Base-by-base conservation (phyloP, 2,888 invertebrate genomes). In the Noctua janthina region DNA sequence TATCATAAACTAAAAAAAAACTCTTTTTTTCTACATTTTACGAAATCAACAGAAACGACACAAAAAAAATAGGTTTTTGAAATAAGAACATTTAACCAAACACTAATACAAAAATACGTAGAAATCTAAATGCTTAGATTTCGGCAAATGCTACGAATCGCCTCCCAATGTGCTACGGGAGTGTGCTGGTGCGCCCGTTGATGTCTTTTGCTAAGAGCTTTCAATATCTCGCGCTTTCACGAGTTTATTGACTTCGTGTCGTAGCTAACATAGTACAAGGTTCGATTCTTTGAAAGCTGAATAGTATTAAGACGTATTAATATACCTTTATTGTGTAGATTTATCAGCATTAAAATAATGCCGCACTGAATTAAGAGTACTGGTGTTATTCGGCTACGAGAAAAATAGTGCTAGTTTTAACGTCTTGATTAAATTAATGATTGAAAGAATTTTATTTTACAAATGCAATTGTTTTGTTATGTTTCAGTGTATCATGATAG, bases 121-220 rank as follows among this genome's bases (percentile, higher is more conserved):
- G 66, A 80, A 87, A 87, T 88, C 88, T 82, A 82, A 82, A 83
- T 77, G 74, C 74, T 81, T 79, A 83, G 69, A 88, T 91, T 92
- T 91, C 90, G 91, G 86, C 90, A 84, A 59, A 74, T 51, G 67
- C 70, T 70, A 77, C 80, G 82, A 79, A 78, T 80, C 80, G 84
- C 78, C 82, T 81, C 81, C 76, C 75, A 76, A 82, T 72, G 84
- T 79, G 87, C 89, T 83, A 87, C 88, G 89, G 89, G 88, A 91
- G 90, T 82, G 90, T 81, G 89, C 87, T 84, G 83, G 92, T 87
- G 93, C 92, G 92, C 94, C 90, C 96, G 96, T 95, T 96, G 96
- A 96, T 95, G 96, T 96, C 96, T 96, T 96, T 96, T 95, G 91
- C 95, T 95, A 90, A 92, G 93, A 94, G 91, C 91, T 92, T 81